Evolutionary conservation across 2,797 vertebrate species (phyloP), one percentile per base, ranked within the genome.

Genomic region (Leuciscus waleckii): DNA sequence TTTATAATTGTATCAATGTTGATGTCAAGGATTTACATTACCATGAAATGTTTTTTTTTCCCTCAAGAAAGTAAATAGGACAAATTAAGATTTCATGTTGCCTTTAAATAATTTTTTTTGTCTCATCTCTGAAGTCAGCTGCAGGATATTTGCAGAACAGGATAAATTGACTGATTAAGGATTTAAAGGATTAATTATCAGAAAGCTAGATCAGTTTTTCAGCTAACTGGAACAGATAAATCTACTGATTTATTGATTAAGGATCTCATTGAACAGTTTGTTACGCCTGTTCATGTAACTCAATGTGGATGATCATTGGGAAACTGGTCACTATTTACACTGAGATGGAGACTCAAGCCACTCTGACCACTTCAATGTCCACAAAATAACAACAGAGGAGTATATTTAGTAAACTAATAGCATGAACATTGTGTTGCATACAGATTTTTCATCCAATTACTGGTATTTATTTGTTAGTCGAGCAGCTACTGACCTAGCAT

Each of bases 231-330:
- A 39, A n/a, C 21, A 9, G 14, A 17, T 23, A 54, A 21, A 78
- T 78, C 37, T 79, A 41, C 58, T 19, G 76, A 61, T 63, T 79
- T 43, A 80, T 37, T 79, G 61, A 49, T 67, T 78, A 78, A 43
- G n/a, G 23, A 61, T 78, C 11, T 67, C 14, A n/a, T 23, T 79
- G 29, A 23, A 79, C 26, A 17, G 41, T 49, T 67, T 79, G 39
- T 65, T 39, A 32, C 1, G 8, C 26, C 56, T 11, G 10, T 46
- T 51, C 19, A 67, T 35, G 39, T 43, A 79, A 65, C 16, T 63
- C 26, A 79, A 17, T 14, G 46, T 35, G 46, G 17, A 35, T 26
- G n/a, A 26, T 61, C n/a, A 26, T 26, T 61, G n/a, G n/a, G 58
- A 13, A 63, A 63, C 61, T 16, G 61, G 61, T 65, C n/a, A 79